These are phyloP conservation scores for Agapostemon virescens DNA, from an alignment of 2,888 invertebrate genomes.

Conservation along the genomic window DNA sequence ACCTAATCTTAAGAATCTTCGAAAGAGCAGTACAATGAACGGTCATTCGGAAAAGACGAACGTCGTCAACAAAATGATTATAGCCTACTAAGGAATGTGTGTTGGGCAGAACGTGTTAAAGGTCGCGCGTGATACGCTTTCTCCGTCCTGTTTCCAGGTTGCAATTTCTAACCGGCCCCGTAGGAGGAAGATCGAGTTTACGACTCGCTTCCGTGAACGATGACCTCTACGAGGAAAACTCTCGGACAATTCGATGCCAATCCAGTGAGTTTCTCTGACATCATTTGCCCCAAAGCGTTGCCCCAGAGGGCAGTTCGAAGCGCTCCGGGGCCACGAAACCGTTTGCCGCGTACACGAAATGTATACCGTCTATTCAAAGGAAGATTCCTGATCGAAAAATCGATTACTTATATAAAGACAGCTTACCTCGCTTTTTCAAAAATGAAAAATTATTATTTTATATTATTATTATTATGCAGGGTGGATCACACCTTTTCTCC, in stretches of 20 bases:
- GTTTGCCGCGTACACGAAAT: too few species aligned
- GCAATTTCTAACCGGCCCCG: constrained; percentile 28
- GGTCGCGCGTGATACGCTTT: constrained; percentile 32
- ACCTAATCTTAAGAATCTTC: neutral
- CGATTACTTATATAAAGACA: too few species aligned
- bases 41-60: neutral
- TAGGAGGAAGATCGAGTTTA: constrained; percentile 11
- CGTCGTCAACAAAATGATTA: neutral
- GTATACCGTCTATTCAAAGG: neutral
- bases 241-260: neutral
- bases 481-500: too few species aligned
- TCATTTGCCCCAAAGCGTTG: too few species aligned
- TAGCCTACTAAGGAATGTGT: neutral
- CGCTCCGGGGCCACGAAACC: too few species aligned
- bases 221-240: constrained; percentile 49
- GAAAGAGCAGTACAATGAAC: neutral
- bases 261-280: too few species aligned
- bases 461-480: too few species aligned
- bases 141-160: constrained; percentile 33
- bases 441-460: too few species aligned
- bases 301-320: too few species aligned
- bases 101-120: neutral
- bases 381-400: too few species aligned
- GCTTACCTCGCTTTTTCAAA: neutral
- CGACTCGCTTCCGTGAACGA: constrained; percentile 43